These are phyloP conservation scores for Leptogaster cylindrica DNA, from an alignment of 2,888 invertebrate species.

Conservation along the genomic window DNA sequence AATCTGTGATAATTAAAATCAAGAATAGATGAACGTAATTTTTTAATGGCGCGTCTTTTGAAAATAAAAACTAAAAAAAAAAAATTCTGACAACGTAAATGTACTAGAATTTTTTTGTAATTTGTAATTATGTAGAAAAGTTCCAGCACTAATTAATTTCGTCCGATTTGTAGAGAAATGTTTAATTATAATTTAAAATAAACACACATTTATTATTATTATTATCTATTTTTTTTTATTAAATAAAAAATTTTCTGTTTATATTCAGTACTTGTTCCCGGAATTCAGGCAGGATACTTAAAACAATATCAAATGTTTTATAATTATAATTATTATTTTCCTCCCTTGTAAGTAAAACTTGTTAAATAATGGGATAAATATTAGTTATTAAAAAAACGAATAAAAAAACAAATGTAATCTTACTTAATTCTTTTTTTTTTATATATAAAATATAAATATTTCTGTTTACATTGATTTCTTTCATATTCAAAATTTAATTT, in stretches of 20 bases:
- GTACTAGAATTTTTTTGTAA: constrained; percentile 8
- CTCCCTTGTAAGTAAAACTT: background rate
- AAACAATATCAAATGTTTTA: too few relatives aligned
- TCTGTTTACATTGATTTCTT: background rate
- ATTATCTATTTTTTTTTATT: constrained; percentile 5
- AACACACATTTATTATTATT: too few relatives aligned
- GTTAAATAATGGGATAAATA: background rate
- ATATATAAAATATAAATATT: background rate
- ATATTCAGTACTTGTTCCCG: background rate
- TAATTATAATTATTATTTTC: too few relatives aligned
- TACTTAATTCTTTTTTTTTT: background rate
- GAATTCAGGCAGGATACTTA: background rate
- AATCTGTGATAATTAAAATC: constrained; percentile 53
- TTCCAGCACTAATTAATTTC: too few relatives aligned
- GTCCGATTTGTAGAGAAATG: too few relatives aligned
- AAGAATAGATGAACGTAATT: constrained; percentile 47
- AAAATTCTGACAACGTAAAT: constrained; percentile 23
- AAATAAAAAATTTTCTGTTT: background rate
- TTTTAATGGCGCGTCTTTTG: constrained; percentile 26
- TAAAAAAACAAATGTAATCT: background rate
- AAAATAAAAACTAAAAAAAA: too few relatives aligned
- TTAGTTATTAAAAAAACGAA: background rate
- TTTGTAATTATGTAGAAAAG: constrained; percentile 34
- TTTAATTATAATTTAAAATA: too few relatives aligned
- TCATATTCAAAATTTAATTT: background rate